Conservation (phyloP, 2,888 invertebrate genomes). For the Macrophya alboannulata region DNA sequence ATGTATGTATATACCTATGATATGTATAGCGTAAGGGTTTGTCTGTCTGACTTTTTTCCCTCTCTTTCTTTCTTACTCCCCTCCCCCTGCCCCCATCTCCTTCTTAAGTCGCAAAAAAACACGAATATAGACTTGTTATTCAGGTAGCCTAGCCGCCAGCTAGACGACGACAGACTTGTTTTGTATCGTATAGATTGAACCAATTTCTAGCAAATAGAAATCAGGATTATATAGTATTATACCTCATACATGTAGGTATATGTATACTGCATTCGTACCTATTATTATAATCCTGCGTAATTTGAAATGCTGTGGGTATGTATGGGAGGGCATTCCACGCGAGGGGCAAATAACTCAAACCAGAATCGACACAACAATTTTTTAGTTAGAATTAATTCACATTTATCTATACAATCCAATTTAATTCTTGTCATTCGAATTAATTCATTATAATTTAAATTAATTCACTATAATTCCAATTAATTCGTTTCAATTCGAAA, state of each 20-base stretch:
- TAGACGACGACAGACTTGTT: conserved; percentile 23
- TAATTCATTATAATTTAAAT: no score
- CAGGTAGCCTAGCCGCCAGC: conserved; percentile 14
- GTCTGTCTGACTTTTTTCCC: background rate
- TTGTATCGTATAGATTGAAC: conserved; percentile 50
- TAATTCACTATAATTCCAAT: no score
- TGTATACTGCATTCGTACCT: background rate
- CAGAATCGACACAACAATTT: no score
- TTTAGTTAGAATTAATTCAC: no score
- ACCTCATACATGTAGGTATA: background rate
- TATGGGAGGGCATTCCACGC: no score
- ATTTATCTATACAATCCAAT: no score
- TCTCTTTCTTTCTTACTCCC: background rate
- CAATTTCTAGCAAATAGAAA: conserved; percentile 44
- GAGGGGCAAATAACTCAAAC: no score
- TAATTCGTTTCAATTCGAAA: no score
- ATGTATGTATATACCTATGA: background rate
- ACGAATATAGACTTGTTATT: conserved; percentile 49
- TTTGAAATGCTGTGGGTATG: background rate
- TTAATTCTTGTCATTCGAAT: no score
- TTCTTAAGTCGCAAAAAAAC: conserved; percentile 3
- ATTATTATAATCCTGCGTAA: background rate
- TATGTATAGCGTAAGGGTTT: background rate
- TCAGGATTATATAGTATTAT: conserved; percentile 22
- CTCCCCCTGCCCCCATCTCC: background rate